phyloP scores from a whole-genome alignment of 2,888 invertebrate species.

The Agriopis aurantiaria region DNA sequence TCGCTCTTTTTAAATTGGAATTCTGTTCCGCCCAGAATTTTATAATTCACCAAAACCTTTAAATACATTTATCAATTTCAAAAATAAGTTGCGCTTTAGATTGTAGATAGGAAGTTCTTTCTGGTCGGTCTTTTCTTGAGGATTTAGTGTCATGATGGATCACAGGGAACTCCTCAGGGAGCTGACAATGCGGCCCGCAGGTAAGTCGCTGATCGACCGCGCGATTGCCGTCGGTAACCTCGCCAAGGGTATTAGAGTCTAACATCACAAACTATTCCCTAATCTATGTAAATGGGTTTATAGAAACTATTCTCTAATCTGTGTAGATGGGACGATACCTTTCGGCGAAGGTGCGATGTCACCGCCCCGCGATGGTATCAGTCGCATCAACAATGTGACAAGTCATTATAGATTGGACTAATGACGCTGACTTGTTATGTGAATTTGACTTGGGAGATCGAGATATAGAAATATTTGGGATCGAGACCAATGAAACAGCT shows the following conservation, averaged over 20 bases:
- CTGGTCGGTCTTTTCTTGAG: conserved; percentile 67
- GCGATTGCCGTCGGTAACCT: conserved; percentile 39
- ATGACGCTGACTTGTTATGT: conserved; percentile 56
- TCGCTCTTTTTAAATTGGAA: no score
- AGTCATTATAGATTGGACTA: conserved; percentile 66
- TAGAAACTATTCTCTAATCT: conserved; percentile 16
- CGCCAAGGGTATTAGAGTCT: conserved; percentile 44
- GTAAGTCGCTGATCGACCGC: conserved; percentile 40
- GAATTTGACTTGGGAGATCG: conserved; percentile 46
- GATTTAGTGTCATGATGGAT: conserved; percentile 76
- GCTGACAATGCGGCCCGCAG: conserved; percentile 56
- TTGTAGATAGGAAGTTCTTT: conserved; percentile 24
- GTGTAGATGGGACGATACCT: conserved; percentile 67
- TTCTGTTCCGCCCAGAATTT: no score
- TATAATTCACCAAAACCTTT: no score
- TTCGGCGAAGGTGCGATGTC: conserved; percentile 79
- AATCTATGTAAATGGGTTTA: conserved; percentile 1
- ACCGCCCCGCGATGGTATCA: conserved; percentile 63
- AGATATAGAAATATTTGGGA: conserved; percentile 38
- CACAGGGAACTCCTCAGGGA: conserved; percentile 56
- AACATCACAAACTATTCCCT: conserved; percentile 1
- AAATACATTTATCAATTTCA: background rate
- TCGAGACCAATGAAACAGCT: conserved; percentile 19
- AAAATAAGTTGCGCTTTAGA: conserved; percentile 14
- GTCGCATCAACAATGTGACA: conserved; percentile 55